These are phyloP conservation scores for Procavia capensis DNA, from an alignment of 2,113 vertebrate genomes.

Conservation along the genomic window DNA sequence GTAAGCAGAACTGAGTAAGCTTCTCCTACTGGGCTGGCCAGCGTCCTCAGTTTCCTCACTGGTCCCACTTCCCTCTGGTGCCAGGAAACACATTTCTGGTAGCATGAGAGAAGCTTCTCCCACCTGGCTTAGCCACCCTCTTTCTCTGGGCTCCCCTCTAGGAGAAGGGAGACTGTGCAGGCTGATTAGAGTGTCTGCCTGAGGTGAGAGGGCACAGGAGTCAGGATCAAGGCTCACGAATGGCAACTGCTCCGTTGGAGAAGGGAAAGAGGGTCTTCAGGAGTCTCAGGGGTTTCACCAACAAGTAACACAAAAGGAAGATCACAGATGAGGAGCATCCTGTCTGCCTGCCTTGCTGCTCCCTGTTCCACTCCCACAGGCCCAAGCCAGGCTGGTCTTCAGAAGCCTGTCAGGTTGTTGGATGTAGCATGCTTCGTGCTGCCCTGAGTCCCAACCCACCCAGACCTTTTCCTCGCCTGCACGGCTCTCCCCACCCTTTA, in stretches of 20 bases:
- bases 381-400: neutral
- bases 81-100: neutral
- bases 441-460: accelerated
- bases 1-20: neutral
- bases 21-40: neutral
- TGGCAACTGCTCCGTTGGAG: neutral
- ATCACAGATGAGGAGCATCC: too few species aligned
- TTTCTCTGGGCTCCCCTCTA: neutral
- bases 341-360: neutral
- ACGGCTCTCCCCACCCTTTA: neutral
- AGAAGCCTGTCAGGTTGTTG: neutral
- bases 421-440: neutral
- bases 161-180: neutral
- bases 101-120: neutral
- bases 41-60: neutral
- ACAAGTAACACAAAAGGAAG: neutral
- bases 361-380: accelerated
- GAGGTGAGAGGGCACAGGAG: neutral
- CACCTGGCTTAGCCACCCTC: neutral
- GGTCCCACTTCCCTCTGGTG: neutral
- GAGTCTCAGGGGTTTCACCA: neutral
- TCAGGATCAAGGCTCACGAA: neutral
- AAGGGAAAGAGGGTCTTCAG: neutral
- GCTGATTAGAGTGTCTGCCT: neutral
- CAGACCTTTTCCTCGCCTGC: too few species aligned